A percentile compares a stretch with the other conserved stretches of the same genome.
These are phyloP conservation scores for Corbicula japonica DNA, from an alignment of 2,888 invertebrate genomes.

Conservation along the genomic window DNA sequence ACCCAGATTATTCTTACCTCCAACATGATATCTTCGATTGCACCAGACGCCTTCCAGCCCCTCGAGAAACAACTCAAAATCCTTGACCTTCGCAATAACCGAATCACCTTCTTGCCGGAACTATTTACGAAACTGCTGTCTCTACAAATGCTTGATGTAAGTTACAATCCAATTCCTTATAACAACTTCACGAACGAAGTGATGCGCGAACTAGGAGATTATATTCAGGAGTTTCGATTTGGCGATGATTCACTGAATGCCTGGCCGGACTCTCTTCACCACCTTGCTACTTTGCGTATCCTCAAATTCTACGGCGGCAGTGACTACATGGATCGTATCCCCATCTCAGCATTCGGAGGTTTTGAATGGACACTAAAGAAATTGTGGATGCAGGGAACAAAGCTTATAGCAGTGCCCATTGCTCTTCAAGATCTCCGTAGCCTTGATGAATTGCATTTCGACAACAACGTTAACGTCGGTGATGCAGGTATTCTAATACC, in stretches of 20 bases:
- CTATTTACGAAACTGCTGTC: conserved; percentile 41
- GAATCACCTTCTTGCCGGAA: conserved; percentile 25
- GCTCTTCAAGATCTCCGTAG: conserved; percentile 60
- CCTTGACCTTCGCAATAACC: conserved; percentile 56
- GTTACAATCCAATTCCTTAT: conserved; percentile 48
- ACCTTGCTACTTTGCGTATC: conserved; percentile 52
- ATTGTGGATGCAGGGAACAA: conserved; percentile 62
- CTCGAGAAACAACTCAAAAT: conserved; percentile 41
- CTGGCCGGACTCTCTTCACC: conserved; percentile 64
- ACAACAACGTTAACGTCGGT: conserved; percentile 61
- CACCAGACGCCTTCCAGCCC: conserved; percentile 46
- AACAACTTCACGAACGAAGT: conserved; percentile 37
- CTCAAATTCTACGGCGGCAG: conserved; percentile 60
- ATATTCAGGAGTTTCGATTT: conserved; percentile 61
- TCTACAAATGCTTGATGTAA: conserved; percentile 51
- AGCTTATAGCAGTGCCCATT: conserved; percentile 56
- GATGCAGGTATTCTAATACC: conserved; percentile 68
- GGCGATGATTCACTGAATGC: conserved; percentile 42
- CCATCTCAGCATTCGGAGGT: conserved; percentile 60
- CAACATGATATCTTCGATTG: conserved; percentile 52
- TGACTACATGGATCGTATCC: conserved; percentile 43
- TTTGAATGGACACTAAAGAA: conserved; percentile 64
- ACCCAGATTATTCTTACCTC: conserved; percentile 47
- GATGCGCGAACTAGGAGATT: conserved; percentile 61
- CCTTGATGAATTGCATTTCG: conserved; percentile 62